phyloP scores from a whole-genome alignment of 1,140 invertebrate genomes.

The Drosophila micromelanica region DNA sequence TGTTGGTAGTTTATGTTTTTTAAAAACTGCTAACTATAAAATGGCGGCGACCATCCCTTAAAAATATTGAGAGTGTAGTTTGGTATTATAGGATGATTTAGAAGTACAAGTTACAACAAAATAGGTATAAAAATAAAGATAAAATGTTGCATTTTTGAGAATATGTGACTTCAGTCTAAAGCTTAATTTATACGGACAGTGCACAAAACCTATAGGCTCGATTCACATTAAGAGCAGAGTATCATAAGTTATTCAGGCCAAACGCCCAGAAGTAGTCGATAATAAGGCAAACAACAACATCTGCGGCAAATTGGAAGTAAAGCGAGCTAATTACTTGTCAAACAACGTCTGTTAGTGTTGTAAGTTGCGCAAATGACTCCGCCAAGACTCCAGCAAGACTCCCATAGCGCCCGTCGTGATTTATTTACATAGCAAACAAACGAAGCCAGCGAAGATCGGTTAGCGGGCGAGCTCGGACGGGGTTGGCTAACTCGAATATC shows the following conservation, averaged over 20 bases:
- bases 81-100: no score
- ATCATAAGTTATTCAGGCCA: slow-evolving; percentile 3
- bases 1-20: no score
- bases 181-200: no score
- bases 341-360: slow-evolving; percentile 68
- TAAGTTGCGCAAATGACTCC: slow-evolving; percentile 73
- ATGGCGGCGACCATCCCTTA: no score
- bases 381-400: slow-evolving; percentile 3
- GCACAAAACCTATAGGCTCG: no score
- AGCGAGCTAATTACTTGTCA: slow-evolving; percentile 76
- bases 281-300: neutral
- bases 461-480: neutral
- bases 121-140: no score
- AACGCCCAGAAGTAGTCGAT: neutral
- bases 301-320: slow-evolving; percentile 7
- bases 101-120: no score
- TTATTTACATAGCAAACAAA: slow-evolving; percentile 77
- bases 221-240: no score
- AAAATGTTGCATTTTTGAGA: no score
- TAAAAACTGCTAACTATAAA: no score
- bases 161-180: no score
- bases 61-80: no score
- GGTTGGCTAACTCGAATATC: slow-evolving; percentile 57
- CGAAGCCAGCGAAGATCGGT: slow-evolving; percentile 6
- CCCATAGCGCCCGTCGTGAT: slow-evolving; percentile 48